A percentile compares a stretch with the other conserved stretches of the same genome.
Conservation (phyloP, 1,140 invertebrate species). For the Scaptomyza pallida region DNA sequence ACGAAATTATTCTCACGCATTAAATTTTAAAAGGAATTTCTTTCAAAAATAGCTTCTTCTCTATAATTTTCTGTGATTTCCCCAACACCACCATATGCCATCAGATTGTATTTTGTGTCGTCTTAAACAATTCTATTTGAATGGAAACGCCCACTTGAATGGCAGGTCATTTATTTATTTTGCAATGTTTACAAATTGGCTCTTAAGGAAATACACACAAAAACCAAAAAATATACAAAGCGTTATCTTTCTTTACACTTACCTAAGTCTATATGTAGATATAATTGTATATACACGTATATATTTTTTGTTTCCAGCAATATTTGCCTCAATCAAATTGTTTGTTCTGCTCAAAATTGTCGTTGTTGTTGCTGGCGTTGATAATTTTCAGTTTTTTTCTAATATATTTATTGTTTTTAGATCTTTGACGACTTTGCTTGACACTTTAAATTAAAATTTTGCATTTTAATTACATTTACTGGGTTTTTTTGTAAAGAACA, state of each 20-base stretch:
- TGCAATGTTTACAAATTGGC: constrained; percentile 23
- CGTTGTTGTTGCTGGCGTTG: too few species aligned
- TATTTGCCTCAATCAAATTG: constrained; percentile 43
- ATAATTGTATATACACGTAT: constrained; percentile 14
- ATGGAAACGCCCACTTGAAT: constrained; percentile 33
- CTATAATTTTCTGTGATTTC: not conserved
- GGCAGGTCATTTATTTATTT: constrained; percentile 20
- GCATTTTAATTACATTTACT: not conserved
- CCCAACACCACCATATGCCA: not conserved
- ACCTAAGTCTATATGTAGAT: constrained; percentile 13
- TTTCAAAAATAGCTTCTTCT: too few species aligned
- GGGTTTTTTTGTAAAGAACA: not conserved
- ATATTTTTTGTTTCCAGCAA: constrained; percentile 1
- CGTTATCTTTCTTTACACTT: constrained; percentile 37
- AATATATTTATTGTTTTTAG: constrained; percentile 1
- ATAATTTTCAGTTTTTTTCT: too few species aligned
- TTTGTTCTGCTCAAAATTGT: constrained; percentile 19
- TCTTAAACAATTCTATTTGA: not conserved
- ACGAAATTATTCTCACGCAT: not conserved
- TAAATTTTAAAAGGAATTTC: not conserved
- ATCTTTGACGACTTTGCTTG: constrained; percentile 16
- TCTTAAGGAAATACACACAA: constrained; percentile 8
- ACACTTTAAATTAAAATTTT: constrained; percentile 1
- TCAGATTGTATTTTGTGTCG: not conserved
- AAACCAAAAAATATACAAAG: constrained; percentile 7